A percentile compares a stretch with the other conserved stretches of the same genome.
Evolutionary conservation across 2,888 invertebrate genomes (phyloP).

Genomic region (Lithophane socia): DNA sequence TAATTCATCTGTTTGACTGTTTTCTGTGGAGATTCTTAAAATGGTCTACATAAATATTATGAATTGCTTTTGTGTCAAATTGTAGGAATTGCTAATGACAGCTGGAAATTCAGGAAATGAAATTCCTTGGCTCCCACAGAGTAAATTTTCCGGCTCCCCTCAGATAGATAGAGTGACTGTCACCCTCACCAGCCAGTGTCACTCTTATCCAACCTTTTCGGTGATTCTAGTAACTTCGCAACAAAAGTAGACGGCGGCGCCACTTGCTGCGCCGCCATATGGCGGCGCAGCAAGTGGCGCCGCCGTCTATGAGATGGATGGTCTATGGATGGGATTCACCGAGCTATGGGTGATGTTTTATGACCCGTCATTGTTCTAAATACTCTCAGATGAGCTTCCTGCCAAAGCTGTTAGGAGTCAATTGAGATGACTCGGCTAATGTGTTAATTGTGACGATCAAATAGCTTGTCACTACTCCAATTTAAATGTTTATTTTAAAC

Average conservation of each 20-base stretch:
- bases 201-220: neutral
- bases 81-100: no score
- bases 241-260: no score
- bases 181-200: neutral
- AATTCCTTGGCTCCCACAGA: no score
- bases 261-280: neutral
- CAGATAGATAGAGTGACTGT: no score
- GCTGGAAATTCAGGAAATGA: no score
- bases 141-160: no score
- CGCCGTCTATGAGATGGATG: no score
- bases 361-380: conserved; percentile 25
- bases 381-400: conserved; percentile 41
- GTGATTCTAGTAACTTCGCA: neutral
- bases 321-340: neutral
- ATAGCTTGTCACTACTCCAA: conserved; percentile 49
- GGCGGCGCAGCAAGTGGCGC: no score
- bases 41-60: no score
- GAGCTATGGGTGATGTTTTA: neutral
- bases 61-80: no score
- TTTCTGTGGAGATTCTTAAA: no score
- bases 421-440: conserved; percentile 44
- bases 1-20: no score
- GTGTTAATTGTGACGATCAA: conserved; percentile 51
- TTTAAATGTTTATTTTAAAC: conserved; percentile 41
- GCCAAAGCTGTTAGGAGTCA: conserved; percentile 35